Evolutionary conservation across 2,888 invertebrate species (phyloP).

Genomic region (Oegoconia quadripuncta): DNA sequence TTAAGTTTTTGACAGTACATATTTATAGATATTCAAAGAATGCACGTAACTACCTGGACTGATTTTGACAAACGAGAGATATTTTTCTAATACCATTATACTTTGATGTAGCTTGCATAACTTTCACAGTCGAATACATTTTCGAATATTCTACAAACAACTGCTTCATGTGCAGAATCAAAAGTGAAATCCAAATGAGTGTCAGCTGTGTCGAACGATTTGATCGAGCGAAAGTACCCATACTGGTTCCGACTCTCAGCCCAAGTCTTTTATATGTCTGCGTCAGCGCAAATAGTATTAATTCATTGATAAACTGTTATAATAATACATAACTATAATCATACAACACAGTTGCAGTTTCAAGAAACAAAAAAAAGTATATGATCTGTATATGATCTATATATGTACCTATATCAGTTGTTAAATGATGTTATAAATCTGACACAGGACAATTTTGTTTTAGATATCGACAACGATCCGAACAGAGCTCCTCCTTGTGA

Average conservation of each 20-base stretch:
- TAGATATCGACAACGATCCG: slow-evolving; percentile 95
- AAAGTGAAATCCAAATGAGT: slow-evolving; percentile 69
- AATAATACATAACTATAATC: too few species aligned
- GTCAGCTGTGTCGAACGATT: slow-evolving; percentile 52
- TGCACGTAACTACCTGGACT: too few species aligned
- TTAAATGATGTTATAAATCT: too few species aligned
- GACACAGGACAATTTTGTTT: too few species aligned
- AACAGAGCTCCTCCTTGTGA: slow-evolving; percentile 95
- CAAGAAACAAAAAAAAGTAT: too few species aligned
- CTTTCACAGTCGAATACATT: not conserved
- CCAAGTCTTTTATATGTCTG: slow-evolving; percentile 33
- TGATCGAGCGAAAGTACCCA: slow-evolving; percentile 71
- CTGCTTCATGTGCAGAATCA: slow-evolving; percentile 34
- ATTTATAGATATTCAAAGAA: too few species aligned
- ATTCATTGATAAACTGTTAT: too few species aligned
- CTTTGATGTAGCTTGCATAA: slow-evolving; percentile 1
- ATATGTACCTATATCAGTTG: not conserved
- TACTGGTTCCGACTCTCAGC: slow-evolving; percentile 57
- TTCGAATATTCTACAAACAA: slow-evolving; percentile 20
- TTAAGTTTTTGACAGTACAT: too few species aligned
- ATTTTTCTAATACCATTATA: too few species aligned
- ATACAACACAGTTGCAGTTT: too few species aligned
- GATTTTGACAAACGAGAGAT: too few species aligned
- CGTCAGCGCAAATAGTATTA: slow-evolving; percentile 23
- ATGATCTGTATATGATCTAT: too few species aligned